These are phyloP conservation scores for Alouatta palliata DNA, from an alignment of 2,113 vertebrate species.

Conservation along the genomic window DNA sequence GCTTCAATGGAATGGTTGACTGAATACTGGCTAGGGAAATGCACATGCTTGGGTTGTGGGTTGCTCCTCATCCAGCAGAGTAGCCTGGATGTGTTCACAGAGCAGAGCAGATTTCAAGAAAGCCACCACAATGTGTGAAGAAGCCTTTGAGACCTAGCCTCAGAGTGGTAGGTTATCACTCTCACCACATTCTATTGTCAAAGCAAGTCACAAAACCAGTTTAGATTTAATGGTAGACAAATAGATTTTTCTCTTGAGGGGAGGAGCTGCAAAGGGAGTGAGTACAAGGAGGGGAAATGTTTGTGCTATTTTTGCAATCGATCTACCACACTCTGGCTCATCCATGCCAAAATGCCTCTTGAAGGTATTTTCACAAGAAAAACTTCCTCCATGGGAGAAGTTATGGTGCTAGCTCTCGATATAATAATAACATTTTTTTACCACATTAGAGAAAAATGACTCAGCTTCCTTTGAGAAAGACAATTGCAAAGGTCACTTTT, in stretches of 20 bases:
- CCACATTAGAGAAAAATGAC: not conserved
- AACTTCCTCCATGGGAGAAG: not conserved
- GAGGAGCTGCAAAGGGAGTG: not conserved
- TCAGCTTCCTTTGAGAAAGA: slow-evolving; percentile 44
- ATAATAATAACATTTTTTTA: not conserved
- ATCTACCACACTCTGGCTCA: not conserved
- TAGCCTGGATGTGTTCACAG: not conserved
- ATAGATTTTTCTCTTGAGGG: not conserved
- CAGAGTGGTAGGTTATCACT: not conserved
- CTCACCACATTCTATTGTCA: not conserved
- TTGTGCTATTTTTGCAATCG: not conserved
- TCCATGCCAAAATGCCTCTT: not conserved
- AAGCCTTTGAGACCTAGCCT: not conserved
- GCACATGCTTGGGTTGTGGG: not conserved
- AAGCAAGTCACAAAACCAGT: not conserved
- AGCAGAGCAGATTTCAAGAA: not conserved
- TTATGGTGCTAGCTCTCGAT: not conserved
- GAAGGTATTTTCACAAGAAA: not conserved
- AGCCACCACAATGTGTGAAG: not conserved
- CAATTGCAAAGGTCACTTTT: not conserved
- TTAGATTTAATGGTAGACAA: not conserved
- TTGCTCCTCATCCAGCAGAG: not conserved
- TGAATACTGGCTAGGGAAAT: not conserved
- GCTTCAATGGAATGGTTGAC: not conserved
- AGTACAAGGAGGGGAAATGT: not conserved